Percentiles rank a stretch among this genome's conserved stretches.
Conservation (phyloP, 2,113 vertebrate species). For the Rhinolophus ferrumequinum region DNA sequence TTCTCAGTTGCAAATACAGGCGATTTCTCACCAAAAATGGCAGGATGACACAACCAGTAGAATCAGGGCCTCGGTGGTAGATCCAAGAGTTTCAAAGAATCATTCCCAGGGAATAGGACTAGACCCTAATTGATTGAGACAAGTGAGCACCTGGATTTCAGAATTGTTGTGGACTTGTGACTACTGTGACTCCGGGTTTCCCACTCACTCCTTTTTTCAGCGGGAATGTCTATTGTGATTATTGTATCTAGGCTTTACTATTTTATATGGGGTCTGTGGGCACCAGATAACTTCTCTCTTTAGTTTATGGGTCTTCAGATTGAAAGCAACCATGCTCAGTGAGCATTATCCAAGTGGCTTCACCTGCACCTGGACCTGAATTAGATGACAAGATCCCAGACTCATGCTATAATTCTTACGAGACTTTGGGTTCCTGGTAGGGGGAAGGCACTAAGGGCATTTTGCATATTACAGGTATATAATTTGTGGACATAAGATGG, state of each 20-base stretch:
- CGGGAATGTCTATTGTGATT: not conserved
- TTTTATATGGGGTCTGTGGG: not conserved
- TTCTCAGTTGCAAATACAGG: not conserved
- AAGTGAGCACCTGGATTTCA: not conserved
- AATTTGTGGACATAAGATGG: not conserved
- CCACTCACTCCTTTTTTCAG: not conserved
- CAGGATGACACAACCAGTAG: not conserved
- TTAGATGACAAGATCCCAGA: not conserved
- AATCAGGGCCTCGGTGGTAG: not conserved
- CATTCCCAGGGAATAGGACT: not conserved
- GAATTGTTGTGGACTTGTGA: not conserved
- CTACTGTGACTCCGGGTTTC: not conserved
- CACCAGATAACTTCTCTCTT: not conserved
- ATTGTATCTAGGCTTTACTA: not conserved
- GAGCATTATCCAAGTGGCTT: not conserved
- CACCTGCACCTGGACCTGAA: not conserved
- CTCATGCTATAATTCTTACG: not conserved
- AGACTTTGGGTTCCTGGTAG: not conserved
- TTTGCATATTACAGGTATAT: not conserved
- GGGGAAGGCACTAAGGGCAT: not conserved
- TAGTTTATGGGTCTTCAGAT: not conserved
- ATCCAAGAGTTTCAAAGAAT: not conserved
- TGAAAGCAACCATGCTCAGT: not conserved
- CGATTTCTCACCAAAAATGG: not conserved
- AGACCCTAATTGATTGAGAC: not conserved